A percentile compares a stretch with the other conserved stretches of the same genome.
Evolutionary conservation across 1,140 invertebrate genomes (phyloP).

Genomic region (Bursaphelenchus mucronatus): DNA sequence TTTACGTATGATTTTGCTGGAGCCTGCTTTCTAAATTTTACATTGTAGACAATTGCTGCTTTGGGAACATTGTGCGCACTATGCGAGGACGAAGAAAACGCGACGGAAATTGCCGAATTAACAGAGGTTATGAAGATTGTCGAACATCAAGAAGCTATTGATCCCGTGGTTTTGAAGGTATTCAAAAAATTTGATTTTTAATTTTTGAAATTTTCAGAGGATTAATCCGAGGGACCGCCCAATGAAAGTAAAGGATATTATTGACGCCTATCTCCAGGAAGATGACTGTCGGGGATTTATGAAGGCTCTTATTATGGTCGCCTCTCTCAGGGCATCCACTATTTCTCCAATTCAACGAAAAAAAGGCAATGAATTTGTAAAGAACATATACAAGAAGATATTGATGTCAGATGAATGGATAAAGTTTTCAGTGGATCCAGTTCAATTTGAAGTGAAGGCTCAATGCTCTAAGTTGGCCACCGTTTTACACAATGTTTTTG

Average conservation of each 20-base stretch:
- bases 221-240: constrained; percentile 7
- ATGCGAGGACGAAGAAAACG: constrained; percentile 29
- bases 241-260: constrained; percentile 4
- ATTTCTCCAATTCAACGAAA: background rate
- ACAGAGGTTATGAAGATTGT: constrained; percentile 15
- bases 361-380: background rate
- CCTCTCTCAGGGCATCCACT: background rate
- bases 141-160: constrained; percentile 10
- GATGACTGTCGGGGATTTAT: background rate
- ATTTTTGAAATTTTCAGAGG: background rate
- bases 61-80: constrained; percentile 28
- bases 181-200: background rate
- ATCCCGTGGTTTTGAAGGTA: background rate
- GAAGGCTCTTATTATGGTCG: constrained; percentile 8
- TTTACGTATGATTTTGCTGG: background rate
- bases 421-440: background rate
- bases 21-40: background rate
- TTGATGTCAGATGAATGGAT: constrained; percentile 2
- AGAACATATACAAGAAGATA: constrained; percentile 1
- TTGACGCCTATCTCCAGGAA: constrained; percentile 6
- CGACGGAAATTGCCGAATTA: constrained; percentile 32
- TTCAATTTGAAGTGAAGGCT: background rate
- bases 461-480: background rate
- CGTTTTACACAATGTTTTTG: background rate
- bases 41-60: constrained; percentile 18